Base-by-base conservation (phyloP, 2,888 invertebrate species). In the Polymixis lichenea region DNA sequence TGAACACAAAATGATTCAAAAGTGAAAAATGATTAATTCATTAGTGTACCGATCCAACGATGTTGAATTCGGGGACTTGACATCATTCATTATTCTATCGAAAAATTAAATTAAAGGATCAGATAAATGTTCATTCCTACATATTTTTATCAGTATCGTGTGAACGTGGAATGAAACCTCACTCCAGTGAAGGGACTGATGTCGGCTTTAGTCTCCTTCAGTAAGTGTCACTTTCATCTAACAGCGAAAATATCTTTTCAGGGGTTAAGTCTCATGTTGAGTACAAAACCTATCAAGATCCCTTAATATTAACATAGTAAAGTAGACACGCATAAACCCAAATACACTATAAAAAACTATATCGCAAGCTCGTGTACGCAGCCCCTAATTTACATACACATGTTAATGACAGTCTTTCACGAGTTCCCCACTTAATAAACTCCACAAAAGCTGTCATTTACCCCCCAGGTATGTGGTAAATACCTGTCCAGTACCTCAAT, bases 381-480 rank as follows among this genome's bases (percentile, higher is more conserved):
- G 7, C 28, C 25, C 70, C n/a, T 73, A 68, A 84, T 67, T 82
- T 76, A 62, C 77, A 68, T 72, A 58, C 72, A 38, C 58, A 51
- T 49, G 60, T 68, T 73, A 86, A 85, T 83, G 71, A 85, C 86
- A 46, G 53, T 53, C 73, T 83, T 86, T 78, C 78, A 83, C 62
- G 56, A 72, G 73, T 68, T 67, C 17, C 72, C 28, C 55, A 65
- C 83, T 69, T 85, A 82, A 85, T 83, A 77, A 56, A 71, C 56
- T 68, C 6, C 32, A 83, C 67, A 83, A 83, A 83, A 64, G 73
- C 73, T 60, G 56, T 64, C 83, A 62, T 68, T 38, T 56, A 55
- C 73, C 86, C 73, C 38, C 38, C 70, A 77, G 67, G 71, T 71
- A 85, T 28, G 73, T 61, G 64, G 73, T 85, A 85, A 82, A 82